Evolutionary conservation across 2,113 vertebrate genomes (phyloP), one percentile per base, ranked within the genome.

Genomic region (Isichthys henryi): DNA sequence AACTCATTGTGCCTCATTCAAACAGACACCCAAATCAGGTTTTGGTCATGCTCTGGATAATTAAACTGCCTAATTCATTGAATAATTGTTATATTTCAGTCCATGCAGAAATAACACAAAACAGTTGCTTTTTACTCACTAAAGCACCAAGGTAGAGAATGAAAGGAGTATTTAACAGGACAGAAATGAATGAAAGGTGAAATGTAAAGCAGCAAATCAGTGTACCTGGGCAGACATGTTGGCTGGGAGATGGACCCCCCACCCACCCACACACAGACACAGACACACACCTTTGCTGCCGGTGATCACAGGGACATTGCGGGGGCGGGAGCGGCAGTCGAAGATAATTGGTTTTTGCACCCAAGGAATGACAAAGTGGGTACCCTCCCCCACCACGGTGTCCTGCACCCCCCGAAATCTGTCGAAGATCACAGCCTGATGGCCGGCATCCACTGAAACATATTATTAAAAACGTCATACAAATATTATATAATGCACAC

Each of bases 301-400:
- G 3, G 98, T 99, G 94, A 99, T 96, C 13, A 99, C 98, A 0
- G 98, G 98, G 27, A 99, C 94, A 0, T 99, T 99, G 9, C 98
- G 98, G 66, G 98, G 98, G 21, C 97, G 97, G 27, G 98, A 99
- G 88, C 98, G 97, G 89, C 98, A 99, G 90, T 99, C 98, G 3
- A 98, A 99, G 91, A 99, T 93, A 88, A 99, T 97, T 0, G 98
- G 98, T 52, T 97, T 99, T 95, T 99, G 98, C 6, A 99, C 97
- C 98, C 98, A 99, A 5, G 98, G 98, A 92, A 99, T 98, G 58
- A 99, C 95, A 90, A 99, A 99, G 90, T 99, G 98, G 19, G 98
- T 99, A 0, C 98, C 98, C 92, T 99, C 98, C 1, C 97, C 98
- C 1, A 96, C 96, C 83, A 99, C 98, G 0, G 21, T 10, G 0